A percentile compares a stretch with the other conserved stretches of the same genome.
These are phyloP conservation scores for Platyscapa corneri DNA, from an alignment of 1,140 invertebrate species.

Conservation along the genomic window DNA sequence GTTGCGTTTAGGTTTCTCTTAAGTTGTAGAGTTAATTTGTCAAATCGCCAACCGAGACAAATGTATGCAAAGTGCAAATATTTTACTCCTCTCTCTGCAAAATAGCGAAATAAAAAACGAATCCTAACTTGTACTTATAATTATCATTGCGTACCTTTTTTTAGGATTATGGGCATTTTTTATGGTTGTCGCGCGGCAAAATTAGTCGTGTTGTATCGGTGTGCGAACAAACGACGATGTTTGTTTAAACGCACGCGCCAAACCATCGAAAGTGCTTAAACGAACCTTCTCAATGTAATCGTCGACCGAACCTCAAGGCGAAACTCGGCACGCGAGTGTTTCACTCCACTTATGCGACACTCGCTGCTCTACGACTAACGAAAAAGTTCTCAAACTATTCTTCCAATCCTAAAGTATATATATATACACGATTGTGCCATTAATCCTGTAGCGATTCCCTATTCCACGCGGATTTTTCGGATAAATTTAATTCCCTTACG, in stretches of 20 bases:
- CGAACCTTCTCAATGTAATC: constrained; percentile 32
- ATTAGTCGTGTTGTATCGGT: background rate
- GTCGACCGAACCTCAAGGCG: constrained; percentile 40
- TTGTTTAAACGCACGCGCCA: background rate
- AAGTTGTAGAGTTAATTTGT: background rate
- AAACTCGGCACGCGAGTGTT: constrained; percentile 13
- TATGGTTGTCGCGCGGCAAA: background rate
- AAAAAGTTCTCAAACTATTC: constrained; percentile 21
- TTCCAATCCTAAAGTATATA: constrained; percentile 30
- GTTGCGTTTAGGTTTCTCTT: background rate
- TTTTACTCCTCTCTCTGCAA: too few relatives aligned
- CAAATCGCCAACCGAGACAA: constrained; percentile 44
- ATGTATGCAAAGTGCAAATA: background rate
- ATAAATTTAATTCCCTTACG: too few relatives aligned
- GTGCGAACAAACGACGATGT: background rate
- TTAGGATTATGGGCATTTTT: background rate
- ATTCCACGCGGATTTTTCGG: too few relatives aligned
- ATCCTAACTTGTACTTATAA: background rate
- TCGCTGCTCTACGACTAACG: constrained; percentile 13
- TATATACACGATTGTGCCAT: constrained; percentile 18
- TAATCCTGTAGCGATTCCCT: too few relatives aligned
- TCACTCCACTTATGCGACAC: too few relatives aligned
- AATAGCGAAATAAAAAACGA: background rate
- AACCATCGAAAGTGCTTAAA: constrained; percentile 10
- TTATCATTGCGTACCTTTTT: constrained; percentile 24